phyloP scores from a whole-genome alignment of 2,113 vertebrate species.

The Callopanchax toddi region DNA sequence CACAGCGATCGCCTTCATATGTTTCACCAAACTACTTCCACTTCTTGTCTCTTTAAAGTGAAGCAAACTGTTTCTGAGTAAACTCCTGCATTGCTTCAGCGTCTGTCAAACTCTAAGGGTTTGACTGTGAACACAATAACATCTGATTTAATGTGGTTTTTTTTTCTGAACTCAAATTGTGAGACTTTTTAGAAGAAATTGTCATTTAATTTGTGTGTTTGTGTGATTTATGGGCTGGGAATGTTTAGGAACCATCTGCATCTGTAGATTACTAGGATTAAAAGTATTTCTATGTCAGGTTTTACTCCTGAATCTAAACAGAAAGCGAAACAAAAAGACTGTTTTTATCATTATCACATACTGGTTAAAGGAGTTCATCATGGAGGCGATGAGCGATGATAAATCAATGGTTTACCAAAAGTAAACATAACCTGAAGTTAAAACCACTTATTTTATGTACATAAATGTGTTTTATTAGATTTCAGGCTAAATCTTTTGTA shows the following conservation, averaged over 20 bases:
- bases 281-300: neutral
- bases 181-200: too few species aligned
- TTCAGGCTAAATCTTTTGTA: too few species aligned
- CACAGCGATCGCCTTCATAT: neutral
- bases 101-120: neutral
- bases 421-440: too few species aligned
- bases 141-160: neutral
- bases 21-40: slow-evolving; percentile 6
- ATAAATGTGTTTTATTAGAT: too few species aligned
- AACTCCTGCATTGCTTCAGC: slow-evolving; percentile 15
- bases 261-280: too few species aligned
- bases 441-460: too few species aligned
- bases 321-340: neutral
- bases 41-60: slow-evolving; percentile 16
- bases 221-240: too few species aligned
- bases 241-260: neutral
- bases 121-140: neutral
- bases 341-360: neutral
- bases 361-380: neutral
- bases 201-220: neutral
- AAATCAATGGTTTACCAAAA: too few species aligned
- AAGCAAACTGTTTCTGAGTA: neutral
- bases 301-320: slow-evolving; percentile 1
- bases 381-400: too few species aligned
- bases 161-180: too few species aligned